Conservation (phyloP, 1,140 invertebrate genomes). For the Brachionus paranguensis region DNA sequence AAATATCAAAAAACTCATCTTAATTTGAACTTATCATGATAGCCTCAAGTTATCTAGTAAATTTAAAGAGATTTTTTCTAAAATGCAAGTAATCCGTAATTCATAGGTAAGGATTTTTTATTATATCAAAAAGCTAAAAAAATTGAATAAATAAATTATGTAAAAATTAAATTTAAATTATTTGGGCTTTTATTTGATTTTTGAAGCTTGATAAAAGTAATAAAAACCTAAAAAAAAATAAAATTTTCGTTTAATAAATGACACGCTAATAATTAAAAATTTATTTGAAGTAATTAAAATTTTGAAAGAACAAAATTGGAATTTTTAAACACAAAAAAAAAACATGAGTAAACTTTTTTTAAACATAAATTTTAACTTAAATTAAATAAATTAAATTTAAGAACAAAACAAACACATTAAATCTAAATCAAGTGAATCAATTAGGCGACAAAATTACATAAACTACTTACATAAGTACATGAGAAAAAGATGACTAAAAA, state of each 20-base stretch:
- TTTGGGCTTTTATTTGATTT: too few relatives aligned
- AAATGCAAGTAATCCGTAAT: too few relatives aligned
- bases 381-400: neutral
- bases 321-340: neutral
- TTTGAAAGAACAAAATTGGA: neutral
- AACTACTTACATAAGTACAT: conserved; percentile 35
- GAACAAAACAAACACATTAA: neutral
- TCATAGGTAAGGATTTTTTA: too few relatives aligned
- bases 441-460: conserved; percentile 5
- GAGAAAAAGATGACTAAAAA: neutral
- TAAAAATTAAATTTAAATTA: too few relatives aligned
- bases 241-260: neutral
- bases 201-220: neutral
- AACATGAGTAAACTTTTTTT: neutral
- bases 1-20: too few relatives aligned
- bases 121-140: too few relatives aligned
- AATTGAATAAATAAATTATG: too few relatives aligned
- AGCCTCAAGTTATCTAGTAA: too few relatives aligned
- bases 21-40: too few relatives aligned
- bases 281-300: neutral
- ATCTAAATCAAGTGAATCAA: neutral
- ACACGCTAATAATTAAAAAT: neutral
- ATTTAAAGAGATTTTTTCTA: too few relatives aligned
- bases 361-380: neutral
- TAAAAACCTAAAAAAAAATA: neutral